Percentiles rank a stretch among this genome's conserved stretches.
phyloP scores from a whole-genome alignment of 2,113 vertebrate genomes.

The Gopherus evgoodei region DNA sequence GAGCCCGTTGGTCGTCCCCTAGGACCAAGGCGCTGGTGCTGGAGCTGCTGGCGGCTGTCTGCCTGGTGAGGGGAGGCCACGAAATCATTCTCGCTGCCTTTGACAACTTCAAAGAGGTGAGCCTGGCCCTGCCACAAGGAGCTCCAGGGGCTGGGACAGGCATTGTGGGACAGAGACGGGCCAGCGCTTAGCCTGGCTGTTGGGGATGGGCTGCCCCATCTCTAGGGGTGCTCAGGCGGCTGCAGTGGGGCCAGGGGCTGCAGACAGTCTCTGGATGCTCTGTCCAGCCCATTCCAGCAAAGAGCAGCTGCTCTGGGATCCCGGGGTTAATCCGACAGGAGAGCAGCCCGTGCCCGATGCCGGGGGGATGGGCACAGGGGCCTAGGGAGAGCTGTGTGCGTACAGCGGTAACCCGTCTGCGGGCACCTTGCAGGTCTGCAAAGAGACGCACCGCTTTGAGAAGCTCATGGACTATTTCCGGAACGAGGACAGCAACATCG shows the following conservation, averaged over 20 bases:
- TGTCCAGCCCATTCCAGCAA: too few species aligned
- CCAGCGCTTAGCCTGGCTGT: neutral
- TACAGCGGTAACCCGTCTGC: accelerated
- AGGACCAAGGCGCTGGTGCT: slow-evolving; percentile 98
- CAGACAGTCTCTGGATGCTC: neutral
- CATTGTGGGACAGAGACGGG: neutral
- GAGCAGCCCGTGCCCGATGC: neutral
- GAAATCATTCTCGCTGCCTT: slow-evolving; percentile 98
- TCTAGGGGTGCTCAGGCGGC: neutral
- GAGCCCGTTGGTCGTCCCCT: neutral
- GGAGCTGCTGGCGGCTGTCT: slow-evolving; percentile 96
- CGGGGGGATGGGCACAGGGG: too few species aligned
- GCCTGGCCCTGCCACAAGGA: neutral
- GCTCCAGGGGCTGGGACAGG: accelerated
- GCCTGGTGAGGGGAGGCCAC: slow-evolving; percentile 95
- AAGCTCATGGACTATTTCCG: slow-evolving; percentile 98
- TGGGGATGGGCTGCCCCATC: neutral
- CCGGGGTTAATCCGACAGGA: neutral
- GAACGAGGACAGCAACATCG: slow-evolving; percentile 95
- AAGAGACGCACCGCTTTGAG: slow-evolving; percentile 96
- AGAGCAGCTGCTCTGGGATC: neutral
- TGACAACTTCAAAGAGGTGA: slow-evolving; percentile 99
- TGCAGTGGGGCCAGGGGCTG: neutral
- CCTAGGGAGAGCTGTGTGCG: neutral
- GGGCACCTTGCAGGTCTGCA: slow-evolving; percentile 86